Evolutionary conservation across 2,113 vertebrate genomes (phyloP), one percentile per base, ranked within the genome.

Genomic region (Calypte anna): DNA sequence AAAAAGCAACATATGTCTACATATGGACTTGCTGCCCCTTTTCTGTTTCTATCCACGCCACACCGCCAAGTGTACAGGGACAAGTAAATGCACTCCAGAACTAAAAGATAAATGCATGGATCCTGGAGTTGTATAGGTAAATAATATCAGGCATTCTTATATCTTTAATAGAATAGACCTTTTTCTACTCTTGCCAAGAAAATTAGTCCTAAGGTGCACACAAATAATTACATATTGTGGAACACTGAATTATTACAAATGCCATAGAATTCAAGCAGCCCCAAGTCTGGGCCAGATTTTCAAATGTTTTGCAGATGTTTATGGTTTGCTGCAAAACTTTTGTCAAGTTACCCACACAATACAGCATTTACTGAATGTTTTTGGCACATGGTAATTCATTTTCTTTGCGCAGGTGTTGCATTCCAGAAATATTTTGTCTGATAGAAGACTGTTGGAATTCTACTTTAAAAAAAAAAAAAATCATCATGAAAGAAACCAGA

Each of bases 391-490:
- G 83, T 72, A 81, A 82, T 95, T 90, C 48, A 84, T 91, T 91
- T 91, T 93, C 94, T 92, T 95, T 92, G 93, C 59, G 50, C 97
- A 98, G 97, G 97, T 97, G 96, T 70, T 96, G 96, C 96, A 97
- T 98, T 98, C 97, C 96, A 97, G 92, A 97, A 95, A 97, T 97
- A 96, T 30, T 97, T 97, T 97, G 82, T 96, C 91, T 40, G 86
- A 70, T 5, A 96, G 96, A 98, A 95, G 91, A 94, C 44, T 95
- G 84, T 69, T 97, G 92, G 95, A 97, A 98, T 97, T 96, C 92
- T 84, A 95, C 86, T 97, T 86, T 28, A 40, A 53, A 62, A 23
- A 48, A 48, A 50, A 50, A 48, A 12, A 72, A 96, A 92, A 94
- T 54, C 77, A 79, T 91, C 64, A 87, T 79, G 87, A 96, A 96